phyloP scores from a whole-genome alignment of 2,888 invertebrate species.

The Sussaba pulchella region DNA sequence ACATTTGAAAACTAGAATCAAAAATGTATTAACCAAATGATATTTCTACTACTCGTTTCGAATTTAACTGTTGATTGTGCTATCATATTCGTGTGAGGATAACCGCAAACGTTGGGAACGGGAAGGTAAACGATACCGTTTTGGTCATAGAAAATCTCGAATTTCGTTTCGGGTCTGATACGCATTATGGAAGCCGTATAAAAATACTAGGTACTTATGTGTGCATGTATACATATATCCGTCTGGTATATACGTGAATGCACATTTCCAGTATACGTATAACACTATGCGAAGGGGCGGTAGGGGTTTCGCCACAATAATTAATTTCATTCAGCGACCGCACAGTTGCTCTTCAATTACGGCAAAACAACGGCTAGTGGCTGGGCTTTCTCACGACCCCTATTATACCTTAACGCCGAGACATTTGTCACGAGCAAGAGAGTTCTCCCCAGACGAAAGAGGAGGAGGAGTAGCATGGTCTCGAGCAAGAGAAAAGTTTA shows the following conservation, averaged over 20 bases:
- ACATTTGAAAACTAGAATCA: too few relatives aligned
- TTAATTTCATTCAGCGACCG: conserved; percentile 76
- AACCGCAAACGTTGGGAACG: conserved; percentile 25
- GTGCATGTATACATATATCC: conserved; percentile 3
- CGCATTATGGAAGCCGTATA: conserved; percentile 30
- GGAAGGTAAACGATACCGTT: conserved; percentile 37
- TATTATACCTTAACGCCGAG: conserved; percentile 74
- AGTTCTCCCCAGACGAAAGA: conserved; percentile 30
- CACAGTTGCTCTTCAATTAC: conserved; percentile 75
- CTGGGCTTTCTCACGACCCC: conserved; percentile 60
- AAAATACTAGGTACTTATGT: conserved; percentile 11
- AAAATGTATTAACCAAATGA: not conserved
- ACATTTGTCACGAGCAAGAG: conserved; percentile 75
- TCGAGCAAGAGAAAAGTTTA: conserved; percentile 56
- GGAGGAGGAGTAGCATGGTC: not conserved
- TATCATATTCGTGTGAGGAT: conserved; percentile 11
- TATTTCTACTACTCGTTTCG: conserved; percentile 7
- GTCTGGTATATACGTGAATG: conserved; percentile 10
- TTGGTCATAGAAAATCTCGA: conserved; percentile 36
- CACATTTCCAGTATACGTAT: conserved; percentile 15
- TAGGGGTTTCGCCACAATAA: conserved; percentile 75
- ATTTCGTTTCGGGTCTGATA: conserved; percentile 32
- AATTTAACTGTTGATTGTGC: not conserved
- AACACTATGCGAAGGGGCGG: conserved; percentile 41
- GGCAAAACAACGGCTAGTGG: conserved; percentile 72